A percentile compares a stretch with the other conserved stretches of the same genome.
Conservation (phyloP, 2,113 vertebrate species). For the Tychaedon coryphoeus region DNA sequence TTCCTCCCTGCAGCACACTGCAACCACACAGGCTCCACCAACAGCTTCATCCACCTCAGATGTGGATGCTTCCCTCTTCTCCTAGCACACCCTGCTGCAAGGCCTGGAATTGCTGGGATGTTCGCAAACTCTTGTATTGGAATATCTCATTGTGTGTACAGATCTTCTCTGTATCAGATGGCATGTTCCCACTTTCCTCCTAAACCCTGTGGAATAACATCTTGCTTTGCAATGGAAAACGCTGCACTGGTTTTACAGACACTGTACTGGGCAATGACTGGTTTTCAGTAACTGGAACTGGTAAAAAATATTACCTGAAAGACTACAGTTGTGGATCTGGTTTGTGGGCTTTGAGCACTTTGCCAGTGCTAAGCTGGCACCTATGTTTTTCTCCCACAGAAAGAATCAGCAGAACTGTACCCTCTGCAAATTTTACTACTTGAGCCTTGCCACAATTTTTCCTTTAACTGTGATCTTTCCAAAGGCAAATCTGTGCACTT, state of each 20-base stretch:
- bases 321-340: background rate
- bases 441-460: background rate
- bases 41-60: background rate
- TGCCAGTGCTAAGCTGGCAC: background rate
- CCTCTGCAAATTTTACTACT: background rate
- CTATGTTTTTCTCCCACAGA: background rate
- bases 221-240: background rate
- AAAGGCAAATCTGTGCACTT: background rate
- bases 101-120: background rate
- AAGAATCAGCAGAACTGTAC: background rate
- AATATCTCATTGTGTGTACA: background rate
- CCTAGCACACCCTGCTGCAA: background rate
- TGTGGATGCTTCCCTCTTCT: background rate
- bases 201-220: background rate
- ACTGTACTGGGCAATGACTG: background rate
- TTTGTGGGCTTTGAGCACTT: background rate
- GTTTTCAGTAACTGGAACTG: background rate
- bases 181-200: background rate
- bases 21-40: background rate
- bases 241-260: background rate
- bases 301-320: background rate
- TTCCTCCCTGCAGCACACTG: background rate
- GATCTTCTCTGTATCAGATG: background rate
- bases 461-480: background rate
- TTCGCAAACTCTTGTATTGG: background rate